Evolutionary conservation across 2,797 vertebrate species (phyloP).

Genomic region (Vipera ursinii): DNA sequence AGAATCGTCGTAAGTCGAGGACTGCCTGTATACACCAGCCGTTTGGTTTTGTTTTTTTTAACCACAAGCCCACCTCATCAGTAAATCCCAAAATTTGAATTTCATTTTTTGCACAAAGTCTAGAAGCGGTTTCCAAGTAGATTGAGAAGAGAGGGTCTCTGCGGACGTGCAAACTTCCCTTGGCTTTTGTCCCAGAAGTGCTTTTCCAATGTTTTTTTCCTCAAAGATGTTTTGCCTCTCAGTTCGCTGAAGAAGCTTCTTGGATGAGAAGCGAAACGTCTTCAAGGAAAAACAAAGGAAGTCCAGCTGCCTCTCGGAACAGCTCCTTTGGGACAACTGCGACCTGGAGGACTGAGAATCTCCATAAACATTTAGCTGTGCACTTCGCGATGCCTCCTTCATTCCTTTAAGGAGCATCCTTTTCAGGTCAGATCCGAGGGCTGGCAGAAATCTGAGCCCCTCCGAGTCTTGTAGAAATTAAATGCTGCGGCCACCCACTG

Average conservation of each 20-base stretch:
- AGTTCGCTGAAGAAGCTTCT: too few species aligned
- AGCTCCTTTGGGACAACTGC: too few species aligned
- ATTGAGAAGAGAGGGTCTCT: not conserved
- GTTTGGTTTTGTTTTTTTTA: too few species aligned
- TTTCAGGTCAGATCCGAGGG: not conserved
- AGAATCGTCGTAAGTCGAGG: too few species aligned
- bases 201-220: too few species aligned
- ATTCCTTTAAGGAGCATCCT: not conserved
- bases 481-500: slow-evolving; percentile 3
- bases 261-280: too few species aligned
- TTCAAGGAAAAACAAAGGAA: too few species aligned
- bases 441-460: not conserved
- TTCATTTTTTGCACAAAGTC: not conserved
- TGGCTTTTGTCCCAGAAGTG: too few species aligned
- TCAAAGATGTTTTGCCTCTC: too few species aligned
- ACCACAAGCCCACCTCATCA: too few species aligned
- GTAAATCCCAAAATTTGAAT: not conserved
- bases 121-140: not conserved
- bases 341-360: not conserved
- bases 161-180: not conserved
- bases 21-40: too few species aligned
- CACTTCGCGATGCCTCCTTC: not conserved
- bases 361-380: not conserved
- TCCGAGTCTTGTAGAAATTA: slow-evolving; percentile 11
- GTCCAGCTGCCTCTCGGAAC: too few species aligned